Evolutionary conservation across 2,888 invertebrate genomes (phyloP).

Genomic region (Platycnemis pennipes): DNA sequence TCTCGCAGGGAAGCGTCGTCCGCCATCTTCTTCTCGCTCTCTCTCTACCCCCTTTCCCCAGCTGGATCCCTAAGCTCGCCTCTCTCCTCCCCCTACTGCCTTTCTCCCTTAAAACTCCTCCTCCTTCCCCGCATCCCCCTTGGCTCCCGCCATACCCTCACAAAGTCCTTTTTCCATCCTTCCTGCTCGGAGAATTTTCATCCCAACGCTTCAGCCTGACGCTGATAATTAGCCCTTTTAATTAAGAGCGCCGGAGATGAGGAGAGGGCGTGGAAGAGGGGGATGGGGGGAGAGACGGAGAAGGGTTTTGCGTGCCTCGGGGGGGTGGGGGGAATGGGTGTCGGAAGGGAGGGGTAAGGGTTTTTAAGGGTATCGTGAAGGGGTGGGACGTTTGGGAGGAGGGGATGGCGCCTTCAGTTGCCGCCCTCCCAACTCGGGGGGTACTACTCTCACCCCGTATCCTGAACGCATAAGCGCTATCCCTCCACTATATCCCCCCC

Average conservation of each 20-base stretch:
- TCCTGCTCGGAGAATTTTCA: slow-evolving; percentile 62
- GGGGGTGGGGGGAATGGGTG: background rate
- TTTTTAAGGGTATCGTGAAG: background rate
- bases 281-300: background rate
- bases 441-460: background rate
- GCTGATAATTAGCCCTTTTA: slow-evolving; percentile 68
- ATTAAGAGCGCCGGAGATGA: slow-evolving; percentile 66
- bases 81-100: background rate
- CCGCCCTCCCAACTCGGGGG: background rate
- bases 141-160: background rate
- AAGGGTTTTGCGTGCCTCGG: slow-evolving; percentile 59
- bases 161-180: slow-evolving; percentile 35
- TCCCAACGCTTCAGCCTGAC: slow-evolving; percentile 67
- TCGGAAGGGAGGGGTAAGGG: background rate
- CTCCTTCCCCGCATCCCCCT: background rate
- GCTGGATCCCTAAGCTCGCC: background rate
- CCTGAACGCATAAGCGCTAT: background rate
- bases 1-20: background rate
- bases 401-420: background rate
- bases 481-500: background rate
- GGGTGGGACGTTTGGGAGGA: background rate
- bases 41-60: background rate
- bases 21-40: background rate
- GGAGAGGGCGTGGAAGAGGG: background rate
- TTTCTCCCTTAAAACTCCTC: background rate